phyloP scores from a whole-genome alignment of 2,797 vertebrate genomes.

The Rhincodon typus region DNA sequence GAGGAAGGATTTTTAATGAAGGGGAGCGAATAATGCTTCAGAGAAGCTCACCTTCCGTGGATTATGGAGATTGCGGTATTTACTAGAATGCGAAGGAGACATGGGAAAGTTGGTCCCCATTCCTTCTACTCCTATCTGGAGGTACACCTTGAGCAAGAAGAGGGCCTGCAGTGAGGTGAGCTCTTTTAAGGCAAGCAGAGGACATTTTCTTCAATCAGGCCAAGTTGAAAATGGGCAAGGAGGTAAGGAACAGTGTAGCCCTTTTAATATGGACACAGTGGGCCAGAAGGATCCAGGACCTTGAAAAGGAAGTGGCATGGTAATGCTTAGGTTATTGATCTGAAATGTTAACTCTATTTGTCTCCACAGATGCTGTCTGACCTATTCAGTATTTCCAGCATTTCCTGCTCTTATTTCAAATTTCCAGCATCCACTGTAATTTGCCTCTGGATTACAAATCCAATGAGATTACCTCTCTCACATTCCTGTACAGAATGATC shows the following conservation, averaged over 20 bases:
- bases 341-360: background rate
- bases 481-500: background rate
- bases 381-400: background rate
- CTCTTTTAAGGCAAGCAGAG: background rate
- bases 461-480: too few species aligned
- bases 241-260: background rate
- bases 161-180: background rate
- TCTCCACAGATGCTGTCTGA: too few species aligned
- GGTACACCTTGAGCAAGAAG: background rate
- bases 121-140: background rate
- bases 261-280: background rate
- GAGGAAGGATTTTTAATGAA: too few species aligned
- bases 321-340: background rate
- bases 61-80: background rate
- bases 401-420: background rate
- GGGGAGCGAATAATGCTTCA: too few species aligned
- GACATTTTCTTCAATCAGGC: background rate
- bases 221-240: background rate
- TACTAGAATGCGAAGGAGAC: background rate
- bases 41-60: background rate
- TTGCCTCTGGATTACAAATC: background rate
- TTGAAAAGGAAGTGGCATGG: background rate
- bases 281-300: background rate
- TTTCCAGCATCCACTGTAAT: background rate
- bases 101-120: background rate